Base-by-base conservation (phyloP, 2,797 vertebrate genomes). In the Oreochromis grahami region DNA sequence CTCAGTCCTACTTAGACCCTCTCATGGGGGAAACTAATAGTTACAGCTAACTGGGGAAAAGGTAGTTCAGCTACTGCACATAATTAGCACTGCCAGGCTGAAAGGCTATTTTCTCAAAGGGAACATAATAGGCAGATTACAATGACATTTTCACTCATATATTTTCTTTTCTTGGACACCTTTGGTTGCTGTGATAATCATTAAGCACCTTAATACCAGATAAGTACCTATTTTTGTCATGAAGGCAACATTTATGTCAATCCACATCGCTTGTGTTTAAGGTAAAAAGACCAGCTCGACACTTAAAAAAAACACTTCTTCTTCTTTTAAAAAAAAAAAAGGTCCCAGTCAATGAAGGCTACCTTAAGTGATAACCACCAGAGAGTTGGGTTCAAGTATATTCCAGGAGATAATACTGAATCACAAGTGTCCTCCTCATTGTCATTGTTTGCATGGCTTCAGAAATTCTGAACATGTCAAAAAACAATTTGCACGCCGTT, bases 341-440 rank as follows among this genome's bases (percentile, higher is more conserved):
- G 84, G 77, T 82, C 79, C 78, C 87, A 85, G 65, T 84, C 72
- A 51, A 52, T 82, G 60, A 58, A 84, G 70, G 81, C 77, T 7
- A 77, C 51, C 72, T 32, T 36, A 10, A 58, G 13, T 72, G 53
- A 83, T 52, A 83, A 83, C 74, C 72, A 13, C 68, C n/a, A 51
- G 68, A 50, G 7, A 78, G 77, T 82, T 72, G 79, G 82, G 63
- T 90, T 96, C 96, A 96, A 96, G 96, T 96, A 97, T 91, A 93
- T 93, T 95, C 95, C 95, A 97, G 96, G 95, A 95, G 89, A 92
- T 89, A 93, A 93, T 84, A 90, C 86, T 91, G 82, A 89, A 89
- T 93, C 87, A 82, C 65, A 82, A 84, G 88, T 50, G 84, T 88
- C 85, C 84, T 83, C 84, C 77, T 89, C 86, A 38, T 60, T 43